phyloP scores from a whole-genome alignment of 2,797 vertebrate species.

The Sarcoramphus papa region DNA sequence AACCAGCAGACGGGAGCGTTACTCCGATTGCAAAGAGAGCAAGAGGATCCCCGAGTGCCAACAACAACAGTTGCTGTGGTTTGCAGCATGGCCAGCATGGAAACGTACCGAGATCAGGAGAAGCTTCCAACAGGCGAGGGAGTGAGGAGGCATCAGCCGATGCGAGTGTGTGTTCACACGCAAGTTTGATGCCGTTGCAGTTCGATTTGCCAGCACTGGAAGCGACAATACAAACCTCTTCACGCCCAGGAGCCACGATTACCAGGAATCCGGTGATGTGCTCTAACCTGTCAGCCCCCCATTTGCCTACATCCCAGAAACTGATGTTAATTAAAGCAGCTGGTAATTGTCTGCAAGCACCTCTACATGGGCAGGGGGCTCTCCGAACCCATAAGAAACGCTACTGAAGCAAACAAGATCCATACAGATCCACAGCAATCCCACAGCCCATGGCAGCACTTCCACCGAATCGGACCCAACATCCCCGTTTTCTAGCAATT shows the following conservation, averaged over 20 bases:
- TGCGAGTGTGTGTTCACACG: fast-evolving
- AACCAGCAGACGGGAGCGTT: fast-evolving
- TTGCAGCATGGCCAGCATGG: not conserved
- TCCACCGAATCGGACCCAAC: not conserved
- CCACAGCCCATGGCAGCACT: fast-evolving
- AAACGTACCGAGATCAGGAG: fast-evolving
- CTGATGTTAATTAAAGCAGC: not conserved
- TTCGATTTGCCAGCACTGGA: not conserved
- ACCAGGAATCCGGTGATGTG: fast-evolving
- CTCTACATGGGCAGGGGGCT: fast-evolving
- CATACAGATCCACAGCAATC: not conserved
- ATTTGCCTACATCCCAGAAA: not conserved
- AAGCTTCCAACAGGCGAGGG: not conserved
- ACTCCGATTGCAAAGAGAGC: not conserved
- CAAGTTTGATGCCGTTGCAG: fast-evolving
- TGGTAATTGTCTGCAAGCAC: not conserved
- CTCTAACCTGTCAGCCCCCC: not conserved
- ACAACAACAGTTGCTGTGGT: not conserved
- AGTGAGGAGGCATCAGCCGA: not conserved
- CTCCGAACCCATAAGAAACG: fast-evolving
- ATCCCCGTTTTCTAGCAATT: not conserved
- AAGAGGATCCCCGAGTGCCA: not conserved
- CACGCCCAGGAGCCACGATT: fast-evolving
- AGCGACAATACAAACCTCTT: not conserved
- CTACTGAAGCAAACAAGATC: not conserved